Percentiles rank a stretch among this genome's conserved stretches.
phyloP scores from a whole-genome alignment of 2,888 invertebrate species.

The Auanema freiburgensis region DNA sequence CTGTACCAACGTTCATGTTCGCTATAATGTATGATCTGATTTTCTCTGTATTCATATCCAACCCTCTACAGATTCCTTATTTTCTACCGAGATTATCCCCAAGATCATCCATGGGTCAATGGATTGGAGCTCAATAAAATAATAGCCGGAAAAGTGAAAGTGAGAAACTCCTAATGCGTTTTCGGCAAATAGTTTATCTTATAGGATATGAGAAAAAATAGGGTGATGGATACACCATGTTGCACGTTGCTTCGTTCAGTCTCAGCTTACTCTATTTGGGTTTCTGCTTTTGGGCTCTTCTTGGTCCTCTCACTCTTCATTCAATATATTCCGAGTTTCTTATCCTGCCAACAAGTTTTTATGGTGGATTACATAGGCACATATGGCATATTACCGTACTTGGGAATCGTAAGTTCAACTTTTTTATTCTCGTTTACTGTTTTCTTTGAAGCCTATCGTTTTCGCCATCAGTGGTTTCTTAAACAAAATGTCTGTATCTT shows the following conservation, averaged over 20 bases:
- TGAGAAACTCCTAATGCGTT: slow-evolving; percentile 10
- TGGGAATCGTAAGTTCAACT: slow-evolving; percentile 27
- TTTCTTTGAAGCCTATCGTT: slow-evolving; percentile 30
- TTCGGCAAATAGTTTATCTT: neutral
- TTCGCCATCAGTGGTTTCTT: slow-evolving; percentile 23
- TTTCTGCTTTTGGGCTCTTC: slow-evolving; percentile 47
- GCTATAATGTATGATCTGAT: slow-evolving; percentile 25
- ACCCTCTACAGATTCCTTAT: slow-evolving; percentile 39
- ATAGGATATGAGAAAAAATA: slow-evolving; percentile 28
- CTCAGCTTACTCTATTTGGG: slow-evolving; percentile 53
- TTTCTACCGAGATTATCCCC: slow-evolving; percentile 54
- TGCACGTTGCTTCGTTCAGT: slow-evolving; percentile 42
- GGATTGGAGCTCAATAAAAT: slow-evolving; percentile 57
- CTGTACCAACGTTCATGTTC: slow-evolving; percentile 11
- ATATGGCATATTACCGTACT: slow-evolving; percentile 29
- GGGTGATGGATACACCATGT: slow-evolving; percentile 25
- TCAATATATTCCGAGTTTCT: slow-evolving; percentile 49
- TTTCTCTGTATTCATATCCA: neutral
- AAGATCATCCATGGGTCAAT: slow-evolving; percentile 54
- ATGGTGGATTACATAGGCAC: slow-evolving; percentile 35
- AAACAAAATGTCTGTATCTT: slow-evolving; percentile 18
- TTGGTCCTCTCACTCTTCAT: slow-evolving; percentile 39
- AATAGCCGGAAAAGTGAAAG: slow-evolving; percentile 49
- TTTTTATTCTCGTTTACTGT: neutral
- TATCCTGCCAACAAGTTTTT: slow-evolving; percentile 36